Base-by-base conservation (phyloP, 1,140 invertebrate species). In the Pteromalus puparum region DNA sequence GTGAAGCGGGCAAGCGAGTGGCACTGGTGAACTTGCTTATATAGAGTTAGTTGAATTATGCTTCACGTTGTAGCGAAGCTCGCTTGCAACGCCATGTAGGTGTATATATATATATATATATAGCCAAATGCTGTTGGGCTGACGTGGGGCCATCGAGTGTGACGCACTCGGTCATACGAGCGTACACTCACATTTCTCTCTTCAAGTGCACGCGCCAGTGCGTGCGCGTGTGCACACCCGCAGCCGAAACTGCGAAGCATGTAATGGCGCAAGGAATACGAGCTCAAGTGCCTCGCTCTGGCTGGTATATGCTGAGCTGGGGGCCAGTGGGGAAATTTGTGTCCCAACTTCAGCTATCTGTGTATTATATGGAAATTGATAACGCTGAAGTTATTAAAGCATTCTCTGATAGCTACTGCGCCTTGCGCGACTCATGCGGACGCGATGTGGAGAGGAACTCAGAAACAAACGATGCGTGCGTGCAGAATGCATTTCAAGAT, bases 301-400 rank as follows among this genome's bases (percentile, higher is more conserved):
- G 21, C 53, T 61, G 6, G 5, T 6, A 21, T 61, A 48, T n/a
- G 53, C 53, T n/a, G 7, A 1, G 53, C 15, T 6, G 6, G 53
- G 5, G 21, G 7, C 18, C 53, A 61, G 53, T 61, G 18, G 53
- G 53, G 12, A 61, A 61, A 61, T 61, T 21, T n/a, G 53, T 61
- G 21, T n/a, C 53, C 53, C 53, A 61, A 61, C 53, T 61, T 61
- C 5, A n/a, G 53, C 53, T 61, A 61, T 61, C 53, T 61, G 53
- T 61, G 53, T 61, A 61, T 61, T 61, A 61, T 61, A n/a, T 61
- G 53, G 53, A 61, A 61, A 61, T 61, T 61, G 53, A 61, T 61
- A 61, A 61, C 53, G 53, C 53, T 21, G 3, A 61, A 61, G 53
- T 61, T 61, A 61, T 61, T 61, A 61, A 61, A 61, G 53, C 53